These are phyloP conservation scores for Megalurothrips usitatus DNA, from an alignment of 2,888 invertebrate species.

Conservation along the genomic window DNA sequence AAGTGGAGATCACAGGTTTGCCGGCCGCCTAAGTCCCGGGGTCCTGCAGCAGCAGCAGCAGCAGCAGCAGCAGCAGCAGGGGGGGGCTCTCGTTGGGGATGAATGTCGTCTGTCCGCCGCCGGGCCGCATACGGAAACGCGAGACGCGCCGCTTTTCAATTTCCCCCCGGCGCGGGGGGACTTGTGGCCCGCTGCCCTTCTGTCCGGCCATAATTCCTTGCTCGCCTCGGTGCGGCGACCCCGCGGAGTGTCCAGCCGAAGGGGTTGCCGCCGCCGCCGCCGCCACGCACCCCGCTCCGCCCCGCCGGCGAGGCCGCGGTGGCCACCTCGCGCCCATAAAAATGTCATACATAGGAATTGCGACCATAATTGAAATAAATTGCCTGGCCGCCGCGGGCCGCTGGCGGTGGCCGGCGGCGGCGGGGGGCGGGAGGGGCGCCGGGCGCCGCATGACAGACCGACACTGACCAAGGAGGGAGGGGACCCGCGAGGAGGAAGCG, in stretches of 20 bases:
- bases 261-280: not conserved
- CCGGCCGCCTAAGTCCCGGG: no score
- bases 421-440: not conserved
- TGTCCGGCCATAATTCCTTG: no score
- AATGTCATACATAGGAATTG: conserved; percentile 23
- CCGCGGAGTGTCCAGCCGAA: not conserved
- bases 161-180: no score
- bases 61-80: no score
- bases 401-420: not conserved
- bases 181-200: no score
- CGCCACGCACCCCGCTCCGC: not conserved
- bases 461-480: not conserved
- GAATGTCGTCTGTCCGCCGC: no score
- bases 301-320: not conserved
- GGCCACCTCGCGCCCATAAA: conserved; percentile 8
- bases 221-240: no score
- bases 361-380: conserved; percentile 21
- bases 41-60: no score
- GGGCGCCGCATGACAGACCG: not conserved
- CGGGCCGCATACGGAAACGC: no score
- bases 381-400: not conserved
- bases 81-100: no score
- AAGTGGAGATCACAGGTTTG: no score
- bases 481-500: not conserved
- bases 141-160: no score